Evolutionary conservation across 2,113 vertebrate species (phyloP).

Genomic region (Mesitornis unicolor): DNA sequence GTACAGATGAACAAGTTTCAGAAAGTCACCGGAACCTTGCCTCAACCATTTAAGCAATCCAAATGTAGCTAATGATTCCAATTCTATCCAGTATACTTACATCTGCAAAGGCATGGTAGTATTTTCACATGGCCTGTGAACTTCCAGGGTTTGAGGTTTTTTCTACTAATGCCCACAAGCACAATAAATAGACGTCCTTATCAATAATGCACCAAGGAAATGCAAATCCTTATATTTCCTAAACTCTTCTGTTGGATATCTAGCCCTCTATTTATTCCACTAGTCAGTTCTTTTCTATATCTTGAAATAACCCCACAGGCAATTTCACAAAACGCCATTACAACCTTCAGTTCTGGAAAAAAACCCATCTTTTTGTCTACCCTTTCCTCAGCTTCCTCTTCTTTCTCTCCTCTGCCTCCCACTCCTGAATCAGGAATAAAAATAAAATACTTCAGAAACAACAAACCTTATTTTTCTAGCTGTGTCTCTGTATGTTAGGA

Average conservation of each 20-base stretch:
- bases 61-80: neutral
- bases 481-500: neutral
- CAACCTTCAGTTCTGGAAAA: neutral
- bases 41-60: neutral
- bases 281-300: neutral
- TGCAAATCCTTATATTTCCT: neutral
- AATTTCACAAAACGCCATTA: neutral
- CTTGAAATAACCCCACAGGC: neutral
- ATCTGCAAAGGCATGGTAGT: neutral
- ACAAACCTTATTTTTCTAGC: neutral
- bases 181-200: neutral
- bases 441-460: neutral
- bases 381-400: neutral
- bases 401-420: neutral
- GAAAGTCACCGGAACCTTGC: neutral
- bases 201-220: neutral
- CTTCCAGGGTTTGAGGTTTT: neutral
- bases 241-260: neutral
- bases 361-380: neutral
- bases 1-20: neutral
- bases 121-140: neutral
- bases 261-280: neutral
- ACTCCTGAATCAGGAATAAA: neutral
- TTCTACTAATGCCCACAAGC: neutral
- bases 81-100: neutral